These are phyloP conservation scores for Rutpela maculata DNA, from an alignment of 2,888 invertebrate species.

Conservation along the genomic window DNA sequence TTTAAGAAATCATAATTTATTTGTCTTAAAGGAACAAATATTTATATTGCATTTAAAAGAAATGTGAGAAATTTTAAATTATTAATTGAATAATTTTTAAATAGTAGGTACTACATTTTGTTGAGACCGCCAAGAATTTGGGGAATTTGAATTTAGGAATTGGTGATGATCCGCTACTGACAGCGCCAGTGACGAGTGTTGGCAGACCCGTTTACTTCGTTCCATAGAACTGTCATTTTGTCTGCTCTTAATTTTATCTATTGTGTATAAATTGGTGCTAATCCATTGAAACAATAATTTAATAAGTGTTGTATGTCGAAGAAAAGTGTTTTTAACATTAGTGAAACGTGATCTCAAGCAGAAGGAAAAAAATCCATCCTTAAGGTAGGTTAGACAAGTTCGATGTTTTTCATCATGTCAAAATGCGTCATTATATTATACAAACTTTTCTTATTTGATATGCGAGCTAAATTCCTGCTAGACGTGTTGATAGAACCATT, in stretches of 20 bases:
- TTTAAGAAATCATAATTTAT: no score
- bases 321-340: constrained; percentile 58
- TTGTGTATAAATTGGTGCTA: constrained; percentile 65
- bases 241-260: constrained; percentile 63
- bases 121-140: no score
- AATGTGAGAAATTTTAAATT: no score
- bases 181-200: constrained; percentile 12
- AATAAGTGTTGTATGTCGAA: constrained; percentile 64
- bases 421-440: constrained; percentile 70
- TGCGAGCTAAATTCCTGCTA: constrained; percentile 46
- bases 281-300: constrained; percentile 57
- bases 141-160: not conserved
- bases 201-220: constrained; percentile 50
- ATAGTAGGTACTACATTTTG: no score
- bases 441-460: constrained; percentile 54
- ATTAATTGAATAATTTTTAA: no score
- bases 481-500: constrained; percentile 60
- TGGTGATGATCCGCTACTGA: not conserved
- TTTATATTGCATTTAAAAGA: no score
- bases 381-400: constrained; percentile 71
- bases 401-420: constrained; percentile 71
- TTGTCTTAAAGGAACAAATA: no score
- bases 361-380: constrained; percentile 50
- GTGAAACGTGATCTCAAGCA: constrained; percentile 62
- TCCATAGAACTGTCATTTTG: constrained; percentile 61